Conservation (phyloP, 2,113 vertebrate genomes). For the Ictalurus furcatus region DNA sequence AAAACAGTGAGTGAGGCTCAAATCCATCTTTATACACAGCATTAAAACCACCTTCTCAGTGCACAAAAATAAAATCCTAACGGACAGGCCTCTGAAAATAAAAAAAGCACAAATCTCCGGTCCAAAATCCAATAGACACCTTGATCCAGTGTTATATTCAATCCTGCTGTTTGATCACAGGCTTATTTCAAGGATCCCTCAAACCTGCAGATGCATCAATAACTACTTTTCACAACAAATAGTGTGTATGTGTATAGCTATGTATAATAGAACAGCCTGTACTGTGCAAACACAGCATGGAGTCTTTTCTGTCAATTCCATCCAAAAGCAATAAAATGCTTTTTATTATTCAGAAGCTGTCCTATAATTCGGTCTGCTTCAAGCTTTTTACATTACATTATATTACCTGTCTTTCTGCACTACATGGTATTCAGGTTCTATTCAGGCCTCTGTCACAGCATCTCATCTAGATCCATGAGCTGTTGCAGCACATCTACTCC, state of each 20-base stretch:
- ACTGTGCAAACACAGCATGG: background rate
- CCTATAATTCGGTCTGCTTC: background rate
- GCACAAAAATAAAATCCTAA: background rate
- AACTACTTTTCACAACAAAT: background rate
- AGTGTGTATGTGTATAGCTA: too few species aligned
- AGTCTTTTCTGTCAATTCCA: background rate
- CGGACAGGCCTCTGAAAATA: background rate
- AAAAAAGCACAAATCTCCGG: background rate
- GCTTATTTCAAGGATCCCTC: background rate
- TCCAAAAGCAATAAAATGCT: background rate
- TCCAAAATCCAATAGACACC: background rate
- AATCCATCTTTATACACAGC: background rate
- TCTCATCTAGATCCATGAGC: background rate
- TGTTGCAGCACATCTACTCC: slow-evolving; percentile 14
- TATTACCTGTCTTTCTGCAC: slow-evolving; percentile 1
- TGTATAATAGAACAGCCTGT: background rate
- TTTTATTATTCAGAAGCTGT: background rate
- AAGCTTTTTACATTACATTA: background rate
- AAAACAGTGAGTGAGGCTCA: background rate
- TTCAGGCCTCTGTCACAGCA: background rate
- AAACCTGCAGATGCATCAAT: background rate
- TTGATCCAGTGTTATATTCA: background rate
- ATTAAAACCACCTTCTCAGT: background rate
- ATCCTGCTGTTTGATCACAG: background rate
- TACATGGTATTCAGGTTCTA: slow-evolving; percentile 4